Conservation (phyloP, 2,113 vertebrate species). For the Orthonyx spaldingii region DNA sequence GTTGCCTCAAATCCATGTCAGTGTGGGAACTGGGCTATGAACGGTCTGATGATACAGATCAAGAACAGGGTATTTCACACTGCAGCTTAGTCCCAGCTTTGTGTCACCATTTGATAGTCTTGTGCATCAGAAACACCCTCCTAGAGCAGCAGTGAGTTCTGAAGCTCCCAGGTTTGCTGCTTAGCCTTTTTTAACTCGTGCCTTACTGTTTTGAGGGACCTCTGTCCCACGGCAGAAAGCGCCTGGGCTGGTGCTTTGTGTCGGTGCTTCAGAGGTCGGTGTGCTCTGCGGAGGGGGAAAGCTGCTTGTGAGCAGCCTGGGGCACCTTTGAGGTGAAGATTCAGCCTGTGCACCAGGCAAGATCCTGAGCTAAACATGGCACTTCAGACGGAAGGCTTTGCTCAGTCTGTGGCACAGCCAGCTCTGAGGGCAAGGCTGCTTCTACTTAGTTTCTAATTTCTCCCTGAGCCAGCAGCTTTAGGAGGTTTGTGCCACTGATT, state of each 20-base stretch:
- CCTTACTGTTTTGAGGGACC: not conserved
- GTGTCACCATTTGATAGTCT: not conserved
- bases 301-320: not conserved
- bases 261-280: not conserved
- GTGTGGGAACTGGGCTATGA: not conserved
- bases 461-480: not conserved
- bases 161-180: not conserved
- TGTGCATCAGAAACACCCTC: not conserved
- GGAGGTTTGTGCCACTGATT: not conserved
- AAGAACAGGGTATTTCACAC: not conserved
- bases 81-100: not conserved
- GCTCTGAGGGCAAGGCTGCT: not conserved
- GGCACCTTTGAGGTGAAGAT: not conserved
- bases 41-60: not conserved
- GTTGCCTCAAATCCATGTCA: not conserved
- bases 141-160: not conserved
- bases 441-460: not conserved
- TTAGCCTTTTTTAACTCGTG: accelerated
- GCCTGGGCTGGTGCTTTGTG: accelerated
- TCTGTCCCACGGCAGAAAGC: not conserved
- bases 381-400: accelerated
- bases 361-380: not conserved
- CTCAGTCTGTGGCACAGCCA: not conserved
- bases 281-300: not conserved
- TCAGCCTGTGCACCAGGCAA: not conserved